Percentiles rank a stretch among this genome's conserved stretches.
Evolutionary conservation across 2,888 invertebrate genomes (phyloP).

Genomic region (Parasteatoda lunata): DNA sequence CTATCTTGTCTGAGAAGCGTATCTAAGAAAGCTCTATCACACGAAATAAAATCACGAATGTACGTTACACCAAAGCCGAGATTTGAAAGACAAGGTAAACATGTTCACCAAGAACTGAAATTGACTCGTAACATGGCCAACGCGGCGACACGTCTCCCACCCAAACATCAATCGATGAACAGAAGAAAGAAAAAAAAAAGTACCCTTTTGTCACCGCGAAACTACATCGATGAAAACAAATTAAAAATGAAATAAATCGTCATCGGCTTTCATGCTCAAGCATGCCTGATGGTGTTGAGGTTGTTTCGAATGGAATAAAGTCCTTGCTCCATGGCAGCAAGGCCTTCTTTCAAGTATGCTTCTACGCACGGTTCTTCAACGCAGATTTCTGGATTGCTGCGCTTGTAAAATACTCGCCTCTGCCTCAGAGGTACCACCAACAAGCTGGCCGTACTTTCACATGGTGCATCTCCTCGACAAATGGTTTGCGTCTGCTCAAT

Average conservation of each 20-base stretch:
- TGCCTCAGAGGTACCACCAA: slow-evolving; percentile 67
- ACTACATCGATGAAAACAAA: slow-evolving; percentile 31
- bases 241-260: slow-evolving; percentile 13
- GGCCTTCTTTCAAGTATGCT: slow-evolving; percentile 50
- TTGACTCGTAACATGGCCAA: slow-evolving; percentile 14
- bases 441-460: slow-evolving; percentile 67
- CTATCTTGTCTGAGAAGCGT: background rate
- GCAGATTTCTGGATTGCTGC: slow-evolving; percentile 67
- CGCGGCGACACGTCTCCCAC: background rate
- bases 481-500: slow-evolving; percentile 68
- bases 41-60: background rate
- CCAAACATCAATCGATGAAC: background rate
- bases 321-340: slow-evolving; percentile 41
- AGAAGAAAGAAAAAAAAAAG: background rate
- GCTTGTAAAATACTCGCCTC: slow-evolving; percentile 69
- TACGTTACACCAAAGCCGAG: slow-evolving; percentile 40
- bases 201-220: background rate
- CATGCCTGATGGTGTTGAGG: slow-evolving; percentile 22
- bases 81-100: slow-evolving; percentile 42
- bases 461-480: slow-evolving; percentile 67
- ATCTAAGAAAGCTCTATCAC: slow-evolving; percentile 37
- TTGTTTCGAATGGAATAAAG: slow-evolving; percentile 24
- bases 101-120: slow-evolving; percentile 27
- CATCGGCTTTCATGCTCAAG: slow-evolving; percentile 7
- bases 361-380: slow-evolving; percentile 68